Conservation (phyloP, 92 coral and sea anemone species). For the Bergia puertoricense region DNA sequence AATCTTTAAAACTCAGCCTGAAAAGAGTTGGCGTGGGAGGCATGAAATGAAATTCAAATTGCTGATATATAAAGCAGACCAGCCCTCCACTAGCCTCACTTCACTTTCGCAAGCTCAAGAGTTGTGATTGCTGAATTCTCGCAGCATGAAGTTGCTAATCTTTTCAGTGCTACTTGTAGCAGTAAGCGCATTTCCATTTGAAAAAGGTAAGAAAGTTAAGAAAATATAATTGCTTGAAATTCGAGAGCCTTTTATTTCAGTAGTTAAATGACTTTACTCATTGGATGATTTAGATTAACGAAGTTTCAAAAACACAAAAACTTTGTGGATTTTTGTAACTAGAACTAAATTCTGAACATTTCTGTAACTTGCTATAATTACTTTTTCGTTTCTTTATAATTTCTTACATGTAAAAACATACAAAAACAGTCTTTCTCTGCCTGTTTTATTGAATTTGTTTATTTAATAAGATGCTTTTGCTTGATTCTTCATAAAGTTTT, state of each 20-base stretch:
- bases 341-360: background rate
- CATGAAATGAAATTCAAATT: background rate
- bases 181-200: background rate
- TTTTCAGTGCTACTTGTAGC: background rate
- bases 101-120: background rate
- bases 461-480: background rate
- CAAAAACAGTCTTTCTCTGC: too few relatives aligned
- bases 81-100: background rate
- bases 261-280: background rate
- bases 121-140: background rate
- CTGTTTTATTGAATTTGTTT: background rate
- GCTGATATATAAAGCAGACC: background rate
- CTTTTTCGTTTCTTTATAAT: too few relatives aligned
- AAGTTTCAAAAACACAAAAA: too few relatives aligned
- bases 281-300: too few relatives aligned
- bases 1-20: background rate
- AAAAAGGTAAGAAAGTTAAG: background rate
- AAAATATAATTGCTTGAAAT: too few relatives aligned
- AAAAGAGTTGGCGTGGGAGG: background rate
- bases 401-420: too few relatives aligned
- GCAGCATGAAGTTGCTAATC: too few relatives aligned
- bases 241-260: background rate
- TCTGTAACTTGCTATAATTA: too few relatives aligned
- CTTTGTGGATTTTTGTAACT: background rate
- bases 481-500: too few relatives aligned